These are phyloP conservation scores for Tigriopus californicus DNA, from an alignment of 2,888 invertebrate species.

Conservation along the genomic window DNA sequence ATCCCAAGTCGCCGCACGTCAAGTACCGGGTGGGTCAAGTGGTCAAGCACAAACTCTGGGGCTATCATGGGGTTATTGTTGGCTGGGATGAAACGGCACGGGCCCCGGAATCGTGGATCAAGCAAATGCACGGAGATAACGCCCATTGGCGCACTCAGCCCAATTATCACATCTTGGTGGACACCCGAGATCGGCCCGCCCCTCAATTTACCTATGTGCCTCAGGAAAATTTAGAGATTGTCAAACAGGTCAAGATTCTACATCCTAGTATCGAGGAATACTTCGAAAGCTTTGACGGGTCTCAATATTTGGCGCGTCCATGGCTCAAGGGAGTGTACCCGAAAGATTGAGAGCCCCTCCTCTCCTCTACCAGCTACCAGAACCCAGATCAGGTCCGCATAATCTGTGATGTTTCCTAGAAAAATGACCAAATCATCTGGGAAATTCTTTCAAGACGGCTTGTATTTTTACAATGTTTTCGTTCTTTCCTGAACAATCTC, in stretches of 20 bases:
- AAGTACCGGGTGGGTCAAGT: conserved; percentile 35
- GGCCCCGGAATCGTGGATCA: conserved; percentile 32
- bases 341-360: conserved; percentile 26
- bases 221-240: conserved; percentile 20
- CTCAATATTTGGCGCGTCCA: conserved; percentile 30
- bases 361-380: too few relatives aligned
- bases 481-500: too few relatives aligned
- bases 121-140: conserved; percentile 24
- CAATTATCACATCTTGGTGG: conserved; percentile 34
- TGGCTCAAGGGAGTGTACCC: conserved; percentile 30
- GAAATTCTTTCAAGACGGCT: too few relatives aligned
- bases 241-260: not conserved
- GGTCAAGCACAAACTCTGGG: conserved; percentile 29
- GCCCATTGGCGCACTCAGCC: conserved; percentile 28
- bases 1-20: conserved; percentile 27
- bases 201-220: conserved; percentile 33
- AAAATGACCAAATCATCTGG: too few relatives aligned
- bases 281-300: conserved; percentile 32
- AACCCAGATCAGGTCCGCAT: too few relatives aligned
- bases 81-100: conserved; percentile 33
- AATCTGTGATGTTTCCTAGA: too few relatives aligned
- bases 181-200: conserved; percentile 29
- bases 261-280: conserved; percentile 29
- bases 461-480: too few relatives aligned
- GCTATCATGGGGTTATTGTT: conserved; percentile 34